These are phyloP conservation scores for Noctua pronuba DNA, from an alignment of 2,888 invertebrate genomes.

Conservation along the genomic window DNA sequence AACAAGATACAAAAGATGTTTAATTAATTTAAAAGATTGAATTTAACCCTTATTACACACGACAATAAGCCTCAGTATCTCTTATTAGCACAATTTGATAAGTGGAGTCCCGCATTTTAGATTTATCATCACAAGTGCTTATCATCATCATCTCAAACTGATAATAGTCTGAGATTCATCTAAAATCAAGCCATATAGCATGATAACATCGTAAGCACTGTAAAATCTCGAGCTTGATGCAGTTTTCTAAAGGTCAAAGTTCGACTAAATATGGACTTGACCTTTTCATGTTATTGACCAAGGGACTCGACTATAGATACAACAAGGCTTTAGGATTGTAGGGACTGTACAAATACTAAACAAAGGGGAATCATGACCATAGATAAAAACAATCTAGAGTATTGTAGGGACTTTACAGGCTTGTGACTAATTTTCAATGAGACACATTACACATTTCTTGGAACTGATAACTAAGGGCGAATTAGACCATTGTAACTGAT, in stretches of 20 bases:
- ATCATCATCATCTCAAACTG: constrained; percentile 20
- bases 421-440: constrained; percentile 16
- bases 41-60: constrained; percentile 32
- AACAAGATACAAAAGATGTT: constrained; percentile 76
- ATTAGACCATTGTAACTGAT: background rate
- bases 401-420: constrained; percentile 17
- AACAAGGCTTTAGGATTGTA: constrained; percentile 9
- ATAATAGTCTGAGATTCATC: background rate
- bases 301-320: constrained; percentile 1
- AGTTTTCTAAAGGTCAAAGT: constrained; percentile 35
- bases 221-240: constrained; percentile 13
- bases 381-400: background rate
- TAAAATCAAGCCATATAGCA: background rate
- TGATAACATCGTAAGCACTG: background rate
- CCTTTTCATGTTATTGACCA: constrained; percentile 21
- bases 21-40: constrained; percentile 39
- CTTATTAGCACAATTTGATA: constrained; percentile 32
- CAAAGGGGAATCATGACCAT: constrained; percentile 9
- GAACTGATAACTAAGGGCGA: constrained; percentile 9
- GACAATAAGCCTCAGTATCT: constrained; percentile 56
- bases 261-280: constrained; percentile 20
- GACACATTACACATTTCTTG: constrained; percentile 12
- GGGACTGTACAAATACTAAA: constrained; percentile 12
- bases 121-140: constrained; percentile 15
- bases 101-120: constrained; percentile 24